Percentiles rank a stretch among this genome's conserved stretches.
phyloP scores from a whole-genome alignment of 1,140 invertebrate genomes.

The Orussus abietinus region DNA sequence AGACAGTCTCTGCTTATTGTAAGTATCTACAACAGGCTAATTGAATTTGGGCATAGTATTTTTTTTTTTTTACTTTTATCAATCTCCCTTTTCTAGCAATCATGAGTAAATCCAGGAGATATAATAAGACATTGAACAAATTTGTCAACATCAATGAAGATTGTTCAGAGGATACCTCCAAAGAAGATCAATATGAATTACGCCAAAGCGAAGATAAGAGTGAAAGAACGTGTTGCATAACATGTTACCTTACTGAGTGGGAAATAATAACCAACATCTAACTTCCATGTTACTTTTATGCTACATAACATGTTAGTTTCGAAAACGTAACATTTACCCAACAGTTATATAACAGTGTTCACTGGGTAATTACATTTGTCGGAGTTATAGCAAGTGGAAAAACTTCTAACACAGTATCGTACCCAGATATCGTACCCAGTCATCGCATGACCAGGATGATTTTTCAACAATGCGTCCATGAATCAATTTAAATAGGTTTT shows the following conservation, averaged over 20 bases:
- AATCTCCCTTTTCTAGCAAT: constrained; percentile 15
- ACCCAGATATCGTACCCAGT: constrained; percentile 53
- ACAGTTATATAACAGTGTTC: too few species aligned
- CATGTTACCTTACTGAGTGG: too few species aligned
- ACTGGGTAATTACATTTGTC: too few species aligned
- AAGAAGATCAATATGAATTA: constrained; percentile 18
- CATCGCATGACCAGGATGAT: constrained; percentile 48
- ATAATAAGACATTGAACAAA: constrained; percentile 15
- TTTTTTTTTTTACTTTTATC: constrained; percentile 11
- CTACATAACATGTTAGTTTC: too few species aligned
- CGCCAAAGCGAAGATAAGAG: constrained; percentile 9
- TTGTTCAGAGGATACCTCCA: constrained; percentile 13
- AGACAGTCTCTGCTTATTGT: constrained; percentile 16
- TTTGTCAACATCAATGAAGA: constrained; percentile 9
- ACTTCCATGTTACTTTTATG: too few species aligned
- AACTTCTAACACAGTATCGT: too few species aligned
- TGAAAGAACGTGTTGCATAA: too few species aligned
- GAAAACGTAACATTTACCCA: too few species aligned
- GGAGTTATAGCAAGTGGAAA: too few species aligned
- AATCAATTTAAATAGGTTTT: constrained; percentile 39
- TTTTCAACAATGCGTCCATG: constrained; percentile 47
- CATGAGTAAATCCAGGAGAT: constrained; percentile 12
- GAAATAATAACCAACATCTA: too few species aligned
- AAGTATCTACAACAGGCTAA: constrained; percentile 15
- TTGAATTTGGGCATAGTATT: constrained; percentile 14